Conservation (phyloP, 2,797 vertebrate species). For the Periparus ater region DNA sequence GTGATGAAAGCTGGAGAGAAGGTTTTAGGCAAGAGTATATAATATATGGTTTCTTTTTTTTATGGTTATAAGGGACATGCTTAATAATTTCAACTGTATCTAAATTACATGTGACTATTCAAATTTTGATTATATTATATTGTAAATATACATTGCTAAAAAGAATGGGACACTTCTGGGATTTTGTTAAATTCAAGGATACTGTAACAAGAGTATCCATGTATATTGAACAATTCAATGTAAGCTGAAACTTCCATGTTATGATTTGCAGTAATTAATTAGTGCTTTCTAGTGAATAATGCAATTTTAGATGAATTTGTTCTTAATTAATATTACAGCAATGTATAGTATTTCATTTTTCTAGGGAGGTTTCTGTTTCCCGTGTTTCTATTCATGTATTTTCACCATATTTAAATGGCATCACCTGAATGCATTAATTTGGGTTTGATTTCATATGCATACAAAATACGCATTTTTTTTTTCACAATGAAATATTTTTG, state of each 20-base stretch:
- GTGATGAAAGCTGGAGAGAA: not conserved
- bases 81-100: not conserved
- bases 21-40: not conserved
- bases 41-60: not conserved
- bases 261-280: not conserved
- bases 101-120: not conserved
- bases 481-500: not conserved
- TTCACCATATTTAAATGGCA: not conserved
- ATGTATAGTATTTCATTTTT: not conserved
- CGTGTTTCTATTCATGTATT: not conserved
- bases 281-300: not conserved
- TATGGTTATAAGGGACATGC: not conserved
- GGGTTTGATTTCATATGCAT: not conserved
- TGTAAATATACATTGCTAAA: not conserved
- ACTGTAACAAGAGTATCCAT: not conserved
- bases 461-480: not conserved
- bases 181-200: not conserved
- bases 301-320: not conserved
- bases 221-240: not conserved
- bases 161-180: not conserved
- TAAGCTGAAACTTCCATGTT: not conserved
- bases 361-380: not conserved
- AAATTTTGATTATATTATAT: not conserved
- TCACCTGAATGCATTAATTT: not conserved
- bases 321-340: not conserved